phyloP scores from a whole-genome alignment of 2,888 invertebrate genomes.

The Willowsia nigromaculata region DNA sequence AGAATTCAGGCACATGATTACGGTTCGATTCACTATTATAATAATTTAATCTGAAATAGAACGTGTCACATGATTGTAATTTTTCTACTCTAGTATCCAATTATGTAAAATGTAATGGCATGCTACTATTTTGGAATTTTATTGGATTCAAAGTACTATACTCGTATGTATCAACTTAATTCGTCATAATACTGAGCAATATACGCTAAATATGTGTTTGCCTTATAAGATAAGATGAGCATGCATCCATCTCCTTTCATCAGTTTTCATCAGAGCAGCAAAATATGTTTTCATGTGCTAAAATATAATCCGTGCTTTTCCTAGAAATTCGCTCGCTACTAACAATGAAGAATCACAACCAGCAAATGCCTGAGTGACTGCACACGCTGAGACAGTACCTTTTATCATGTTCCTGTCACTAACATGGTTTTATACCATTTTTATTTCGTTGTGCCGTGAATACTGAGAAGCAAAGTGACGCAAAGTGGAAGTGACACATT shows the following conservation, averaged over 20 bases:
- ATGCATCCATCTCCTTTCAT: background rate
- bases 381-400: background rate
- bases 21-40: too few species aligned
- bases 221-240: background rate
- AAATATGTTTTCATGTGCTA: background rate
- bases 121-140: background rate
- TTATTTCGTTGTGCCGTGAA: background rate
- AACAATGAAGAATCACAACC: conserved; percentile 61
- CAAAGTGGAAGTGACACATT: conserved; percentile 62
- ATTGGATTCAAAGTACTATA: too few species aligned
- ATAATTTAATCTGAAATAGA: background rate
- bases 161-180: too few species aligned
- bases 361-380: background rate
- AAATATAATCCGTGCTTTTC: background rate
- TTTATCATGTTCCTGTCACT: background rate
- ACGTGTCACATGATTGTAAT: background rate
- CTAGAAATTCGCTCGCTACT: background rate
- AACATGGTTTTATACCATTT: conserved; percentile 1
- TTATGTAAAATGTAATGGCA: background rate
- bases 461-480: conserved; percentile 49
- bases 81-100: background rate
- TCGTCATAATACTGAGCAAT: too few species aligned
- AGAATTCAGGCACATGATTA: too few species aligned
- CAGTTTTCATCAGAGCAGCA: background rate
- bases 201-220: too few species aligned